Evolutionary conservation across 1,140 invertebrate genomes (phyloP).

Genomic region (Brachionus rubens): DNA sequence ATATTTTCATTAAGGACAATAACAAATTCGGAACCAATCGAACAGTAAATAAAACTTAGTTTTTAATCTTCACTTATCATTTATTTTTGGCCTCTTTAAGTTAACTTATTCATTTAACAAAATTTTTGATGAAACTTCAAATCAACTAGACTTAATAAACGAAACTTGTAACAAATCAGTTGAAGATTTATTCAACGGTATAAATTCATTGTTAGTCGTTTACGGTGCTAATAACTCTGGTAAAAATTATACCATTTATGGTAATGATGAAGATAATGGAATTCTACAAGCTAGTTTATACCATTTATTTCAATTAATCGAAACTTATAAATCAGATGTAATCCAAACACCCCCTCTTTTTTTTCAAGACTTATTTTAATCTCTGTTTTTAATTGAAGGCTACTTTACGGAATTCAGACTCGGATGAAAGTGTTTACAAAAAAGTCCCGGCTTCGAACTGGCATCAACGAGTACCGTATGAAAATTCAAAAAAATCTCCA

Average conservation of each 20-base stretch:
- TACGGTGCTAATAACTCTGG: slow-evolving; percentile 26
- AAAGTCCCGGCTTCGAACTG: not conserved
- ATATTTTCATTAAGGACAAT: no score
- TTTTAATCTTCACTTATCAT: not conserved
- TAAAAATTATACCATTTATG: slow-evolving; percentile 41
- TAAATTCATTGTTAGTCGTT: not conserved
- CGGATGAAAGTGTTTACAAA: not conserved
- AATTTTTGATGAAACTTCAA: not conserved
- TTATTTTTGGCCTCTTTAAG: slow-evolving; percentile 13
- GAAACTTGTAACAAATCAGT: not conserved
- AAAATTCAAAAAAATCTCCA: not conserved
- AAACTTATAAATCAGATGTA: not conserved
- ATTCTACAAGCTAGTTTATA: slow-evolving; percentile 3
- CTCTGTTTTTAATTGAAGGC: not conserved
- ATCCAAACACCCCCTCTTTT: not conserved
- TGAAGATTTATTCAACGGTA: not conserved
- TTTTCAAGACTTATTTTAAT: no score
- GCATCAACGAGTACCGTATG: slow-evolving; percentile 8
- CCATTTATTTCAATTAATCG: not conserved
- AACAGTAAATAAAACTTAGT: not conserved
- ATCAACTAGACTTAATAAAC: not conserved
- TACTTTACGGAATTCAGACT: not conserved
- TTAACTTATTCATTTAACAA: not conserved
- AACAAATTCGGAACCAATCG: not conserved
- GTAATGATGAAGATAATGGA: slow-evolving; percentile 23